Conservation (phyloP, 2,113 vertebrate genomes). For the Aptenodytes forsteri region DNA sequence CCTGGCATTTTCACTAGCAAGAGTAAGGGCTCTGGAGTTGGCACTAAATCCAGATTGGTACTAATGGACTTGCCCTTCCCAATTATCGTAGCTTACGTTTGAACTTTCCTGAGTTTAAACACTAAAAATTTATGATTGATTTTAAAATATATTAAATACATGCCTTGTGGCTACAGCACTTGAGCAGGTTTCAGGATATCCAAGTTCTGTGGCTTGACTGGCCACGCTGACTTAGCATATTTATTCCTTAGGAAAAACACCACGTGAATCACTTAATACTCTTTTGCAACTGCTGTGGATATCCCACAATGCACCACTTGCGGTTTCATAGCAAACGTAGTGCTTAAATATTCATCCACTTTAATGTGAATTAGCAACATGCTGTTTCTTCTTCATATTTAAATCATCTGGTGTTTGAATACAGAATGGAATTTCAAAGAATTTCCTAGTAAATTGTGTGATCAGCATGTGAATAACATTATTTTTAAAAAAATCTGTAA, state of each 20-base stretch:
- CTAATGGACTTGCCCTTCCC: neutral
- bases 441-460: neutral
- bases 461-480: neutral
- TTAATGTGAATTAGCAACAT: neutral
- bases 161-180: neutral
- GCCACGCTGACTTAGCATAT: neutral
- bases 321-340: neutral
- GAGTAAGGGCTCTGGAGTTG: neutral
- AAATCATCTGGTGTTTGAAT: neutral
- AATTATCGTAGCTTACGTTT: neutral
- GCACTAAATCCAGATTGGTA: neutral
- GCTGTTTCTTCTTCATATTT: constrained; percentile 6
- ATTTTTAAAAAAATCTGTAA: neutral
- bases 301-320: neutral
- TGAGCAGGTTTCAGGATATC: neutral
- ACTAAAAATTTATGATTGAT: neutral
- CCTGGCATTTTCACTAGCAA: neutral
- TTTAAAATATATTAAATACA: neutral
- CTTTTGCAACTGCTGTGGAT: neutral
- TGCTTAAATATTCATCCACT: neutral
- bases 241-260: neutral
- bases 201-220: neutral
- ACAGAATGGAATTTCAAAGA: neutral
- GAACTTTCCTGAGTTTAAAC: neutral
- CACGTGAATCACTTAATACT: neutral